phyloP scores from a whole-genome alignment of 2,113 vertebrate genomes.

The Paralichthys olivaceus region DNA sequence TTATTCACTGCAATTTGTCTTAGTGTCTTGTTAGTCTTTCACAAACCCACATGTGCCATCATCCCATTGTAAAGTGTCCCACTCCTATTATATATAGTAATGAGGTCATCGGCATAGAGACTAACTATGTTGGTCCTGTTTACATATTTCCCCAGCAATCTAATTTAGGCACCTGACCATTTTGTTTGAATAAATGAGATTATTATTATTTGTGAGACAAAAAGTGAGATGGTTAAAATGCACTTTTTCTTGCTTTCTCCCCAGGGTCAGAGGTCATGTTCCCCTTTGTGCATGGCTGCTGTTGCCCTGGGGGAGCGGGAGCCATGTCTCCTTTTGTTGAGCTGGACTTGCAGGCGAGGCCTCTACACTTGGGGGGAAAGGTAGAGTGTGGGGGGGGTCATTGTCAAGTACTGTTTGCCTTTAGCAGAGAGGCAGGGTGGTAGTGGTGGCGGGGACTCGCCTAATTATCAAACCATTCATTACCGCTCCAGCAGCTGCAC shows the following conservation, averaged over 20 bases:
- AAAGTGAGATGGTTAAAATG: conserved; percentile 49
- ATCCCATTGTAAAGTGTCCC: too few species aligned
- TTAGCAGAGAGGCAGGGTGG: conserved; percentile 29
- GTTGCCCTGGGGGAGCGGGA: conserved; percentile 69
- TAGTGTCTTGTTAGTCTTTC: too few species aligned
- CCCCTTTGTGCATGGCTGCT: conserved; percentile 64
- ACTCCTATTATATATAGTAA: conserved; percentile 35
- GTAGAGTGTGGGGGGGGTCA: conserved; percentile 1
- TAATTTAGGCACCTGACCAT: conserved; percentile 9
- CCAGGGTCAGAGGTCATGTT: conserved; percentile 71
- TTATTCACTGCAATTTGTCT: too few species aligned
- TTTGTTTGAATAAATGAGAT: conserved; percentile 23
- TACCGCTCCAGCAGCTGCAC: conserved; percentile 69
- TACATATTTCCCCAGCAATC: conserved; percentile 14
- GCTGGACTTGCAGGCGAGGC: conserved; percentile 69
- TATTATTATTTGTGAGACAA: conserved; percentile 26
- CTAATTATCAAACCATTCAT: conserved; percentile 69
- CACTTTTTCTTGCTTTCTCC: conserved; percentile 32
- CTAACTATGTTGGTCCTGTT: conserved; percentile 23
- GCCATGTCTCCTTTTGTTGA: conserved; percentile 74
- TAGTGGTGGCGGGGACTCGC: conserved; percentile 1
- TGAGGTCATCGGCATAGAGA: conserved; percentile 12
- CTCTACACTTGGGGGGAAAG: conserved; percentile 29
- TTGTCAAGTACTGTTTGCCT: conserved; percentile 62
- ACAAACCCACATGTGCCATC: too few species aligned